Percentiles rank a stretch among this genome's conserved stretches.
These are phyloP conservation scores for Pituophis catenifer DNA, from an alignment of 2,113 vertebrate genomes.

Conservation along the genomic window DNA sequence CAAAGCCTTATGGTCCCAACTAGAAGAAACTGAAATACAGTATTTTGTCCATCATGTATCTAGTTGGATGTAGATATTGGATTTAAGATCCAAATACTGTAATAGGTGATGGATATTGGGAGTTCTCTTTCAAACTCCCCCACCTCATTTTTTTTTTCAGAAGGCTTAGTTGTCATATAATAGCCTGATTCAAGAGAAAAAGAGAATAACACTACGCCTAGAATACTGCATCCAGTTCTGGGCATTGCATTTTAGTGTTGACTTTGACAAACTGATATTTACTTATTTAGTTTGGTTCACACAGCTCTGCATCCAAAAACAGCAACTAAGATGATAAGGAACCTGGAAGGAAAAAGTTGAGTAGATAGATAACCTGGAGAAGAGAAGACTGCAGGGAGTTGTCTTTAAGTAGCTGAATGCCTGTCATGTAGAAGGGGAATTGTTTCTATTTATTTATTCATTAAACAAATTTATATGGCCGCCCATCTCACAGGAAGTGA, in stretches of 20 bases:
- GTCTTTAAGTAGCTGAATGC: not conserved
- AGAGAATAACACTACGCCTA: not conserved
- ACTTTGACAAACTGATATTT: not conserved
- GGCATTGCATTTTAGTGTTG: not conserved
- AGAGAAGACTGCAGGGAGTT: not conserved
- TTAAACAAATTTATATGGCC: not conserved
- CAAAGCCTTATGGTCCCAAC: not conserved
- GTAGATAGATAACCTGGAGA: not conserved
- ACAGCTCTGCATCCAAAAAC: not conserved
- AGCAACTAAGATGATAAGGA: not conserved
- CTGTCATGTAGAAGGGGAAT: not conserved
- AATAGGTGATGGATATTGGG: not conserved
- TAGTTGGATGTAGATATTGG: not conserved
- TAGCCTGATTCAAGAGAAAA: not conserved
- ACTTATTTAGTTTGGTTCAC: not conserved
- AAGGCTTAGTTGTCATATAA: not conserved
- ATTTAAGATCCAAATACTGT: not conserved
- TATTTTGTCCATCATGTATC: not conserved
- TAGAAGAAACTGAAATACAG: not conserved
- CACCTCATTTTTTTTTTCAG: not conserved
- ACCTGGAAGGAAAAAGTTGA: not conserved
- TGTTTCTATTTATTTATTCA: not conserved
- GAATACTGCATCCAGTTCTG: not conserved
- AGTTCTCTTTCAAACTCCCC: not conserved
- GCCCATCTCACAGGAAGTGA: not conserved